Base-by-base conservation (phyloP, 2,797 vertebrate species). In the Microcaecilia unicolor region DNA sequence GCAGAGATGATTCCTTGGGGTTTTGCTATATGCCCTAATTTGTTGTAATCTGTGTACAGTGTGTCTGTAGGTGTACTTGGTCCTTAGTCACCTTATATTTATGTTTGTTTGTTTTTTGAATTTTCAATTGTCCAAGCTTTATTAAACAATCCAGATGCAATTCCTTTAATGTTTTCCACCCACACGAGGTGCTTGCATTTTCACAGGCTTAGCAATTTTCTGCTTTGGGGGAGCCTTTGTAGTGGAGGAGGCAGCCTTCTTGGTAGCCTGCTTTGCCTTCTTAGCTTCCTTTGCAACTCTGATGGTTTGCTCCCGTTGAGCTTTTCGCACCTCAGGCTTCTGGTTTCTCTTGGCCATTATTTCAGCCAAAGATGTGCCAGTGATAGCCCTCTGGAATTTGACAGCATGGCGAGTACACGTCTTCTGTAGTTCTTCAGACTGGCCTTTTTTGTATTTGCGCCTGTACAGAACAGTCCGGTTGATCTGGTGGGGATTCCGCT, bases 261-360 rank as follows among this genome's bases (percentile, higher is more conserved):
- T 99, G 28, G 92, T 85, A 35, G 90, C 91, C 70, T 97, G 93
- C 55, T 98, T 99, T 16, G 92, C 93, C 63, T 99, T 98, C 76
- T 98, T 99, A 48, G 88, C 95, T 80, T 99, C 95, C 80, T 99
- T 99, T 41, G 96, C 96, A 87, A 95, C 95, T 76, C 95, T 86
- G 63, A 98, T 99, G 22, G 96, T 96, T 69, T 99, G 96, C 68
- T 99, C 95, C 57, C 94, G 74, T 71, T 99, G 95, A 0, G 95
- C 96, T 72, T 99, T 99, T 37, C 96, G 90, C 55, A 98, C 95
- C 78, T 99, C 96, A 0, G 96, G 96, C 67, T 99, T 99, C 81
- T 99, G 96, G 72, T 99, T 99, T 50, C 95, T 86, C 66, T 99
- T 99, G 56, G 95, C 94, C 89, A 99, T 86, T 22, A 98, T 99